A percentile compares a stretch with the other conserved stretches of the same genome.
phyloP scores from a whole-genome alignment of 2,888 invertebrate genomes.

The Xestia c-nigrum region DNA sequence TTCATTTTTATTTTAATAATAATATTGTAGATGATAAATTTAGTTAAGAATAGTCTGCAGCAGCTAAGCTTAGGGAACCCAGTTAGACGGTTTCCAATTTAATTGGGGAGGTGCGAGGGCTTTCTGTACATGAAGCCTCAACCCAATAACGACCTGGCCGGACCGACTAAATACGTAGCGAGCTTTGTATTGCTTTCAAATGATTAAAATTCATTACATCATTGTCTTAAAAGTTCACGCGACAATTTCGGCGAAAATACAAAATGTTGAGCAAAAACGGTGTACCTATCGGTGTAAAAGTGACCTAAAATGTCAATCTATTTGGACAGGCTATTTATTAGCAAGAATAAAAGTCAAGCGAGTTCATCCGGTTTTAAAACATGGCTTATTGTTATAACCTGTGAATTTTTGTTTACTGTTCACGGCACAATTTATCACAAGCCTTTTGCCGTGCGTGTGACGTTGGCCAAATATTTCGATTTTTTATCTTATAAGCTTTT shows the following conservation, averaged over 20 bases:
- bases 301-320: conserved; percentile 8
- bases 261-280: not conserved
- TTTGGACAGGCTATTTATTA: conserved; percentile 31
- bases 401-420: not conserved
- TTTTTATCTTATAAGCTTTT: not conserved
- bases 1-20: too few species aligned
- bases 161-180: not conserved
- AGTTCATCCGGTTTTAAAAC: not conserved
- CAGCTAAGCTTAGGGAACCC: too few species aligned
- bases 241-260: not conserved
- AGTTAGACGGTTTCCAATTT: not conserved
- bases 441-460: not conserved
- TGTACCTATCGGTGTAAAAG: not conserved
- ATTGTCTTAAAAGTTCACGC: not conserved
- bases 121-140: not conserved
- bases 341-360: conserved; percentile 6
- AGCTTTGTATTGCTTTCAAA: not conserved
- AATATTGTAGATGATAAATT: too few species aligned
- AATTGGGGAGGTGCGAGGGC: too few species aligned
- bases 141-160: too few species aligned
- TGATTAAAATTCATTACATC: not conserved
- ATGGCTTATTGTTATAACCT: not conserved
- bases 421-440: not conserved
- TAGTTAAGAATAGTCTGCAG: too few species aligned
- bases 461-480: not conserved